Evolutionary conservation across 2,113 vertebrate genomes (phyloP).

Genomic region (Bubalus kerabau): DNA sequence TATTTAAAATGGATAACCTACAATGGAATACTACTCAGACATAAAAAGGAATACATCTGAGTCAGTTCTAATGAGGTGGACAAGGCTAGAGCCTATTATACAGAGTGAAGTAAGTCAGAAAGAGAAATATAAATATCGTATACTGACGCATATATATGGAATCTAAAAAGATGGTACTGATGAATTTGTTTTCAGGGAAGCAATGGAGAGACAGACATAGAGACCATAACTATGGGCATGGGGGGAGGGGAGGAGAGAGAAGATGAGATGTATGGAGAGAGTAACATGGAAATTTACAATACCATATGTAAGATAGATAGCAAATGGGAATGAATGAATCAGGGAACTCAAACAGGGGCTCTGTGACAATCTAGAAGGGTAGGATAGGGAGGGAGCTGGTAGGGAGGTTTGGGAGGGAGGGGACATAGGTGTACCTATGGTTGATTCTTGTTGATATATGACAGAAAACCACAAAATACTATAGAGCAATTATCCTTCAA

Average conservation of each 20-base stretch:
- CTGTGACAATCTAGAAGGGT: neutral
- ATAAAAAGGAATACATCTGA: neutral
- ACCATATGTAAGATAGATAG: neutral
- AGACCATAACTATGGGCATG: neutral
- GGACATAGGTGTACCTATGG: neutral
- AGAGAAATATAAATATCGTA: neutral
- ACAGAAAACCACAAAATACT: neutral
- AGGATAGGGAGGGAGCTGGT: neutral
- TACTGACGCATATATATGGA: neutral
- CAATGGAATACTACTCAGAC: neutral
- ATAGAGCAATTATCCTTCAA: neutral
- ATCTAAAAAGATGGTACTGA: neutral
- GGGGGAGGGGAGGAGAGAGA: neutral
- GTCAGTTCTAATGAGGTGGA: neutral
- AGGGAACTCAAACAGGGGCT: neutral
- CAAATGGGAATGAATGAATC: neutral
- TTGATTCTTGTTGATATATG: neutral
- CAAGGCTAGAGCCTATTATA: neutral
- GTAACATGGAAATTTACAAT: neutral
- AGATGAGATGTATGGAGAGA: neutral
- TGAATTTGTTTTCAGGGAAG: neutral
- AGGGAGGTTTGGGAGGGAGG: neutral
- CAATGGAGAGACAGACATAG: neutral
- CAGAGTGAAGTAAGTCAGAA: neutral
- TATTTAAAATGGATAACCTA: neutral